Conservation (phyloP, 2,113 vertebrate genomes). For the Datnioides undecimradiatus region DNA sequence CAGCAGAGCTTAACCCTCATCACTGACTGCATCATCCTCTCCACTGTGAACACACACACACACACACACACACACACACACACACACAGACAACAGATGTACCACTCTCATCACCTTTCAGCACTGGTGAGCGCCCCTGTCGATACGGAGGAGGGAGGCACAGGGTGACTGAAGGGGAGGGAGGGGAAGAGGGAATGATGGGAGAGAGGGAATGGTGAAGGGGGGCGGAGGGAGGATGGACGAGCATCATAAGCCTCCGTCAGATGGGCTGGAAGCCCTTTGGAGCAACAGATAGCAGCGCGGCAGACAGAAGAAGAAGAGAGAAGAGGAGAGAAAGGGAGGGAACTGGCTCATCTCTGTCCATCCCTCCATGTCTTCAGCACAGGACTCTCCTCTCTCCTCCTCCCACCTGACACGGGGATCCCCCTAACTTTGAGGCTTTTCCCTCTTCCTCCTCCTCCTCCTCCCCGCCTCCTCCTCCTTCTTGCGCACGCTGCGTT, state of each 20-base stretch:
- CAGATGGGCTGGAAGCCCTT: slow-evolving; percentile 58
- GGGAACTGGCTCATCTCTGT: slow-evolving; percentile 5
- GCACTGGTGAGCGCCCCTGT: slow-evolving; percentile 49
- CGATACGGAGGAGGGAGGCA: slow-evolving; percentile 41
- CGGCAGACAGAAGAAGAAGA: slow-evolving; percentile 13
- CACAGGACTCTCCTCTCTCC: slow-evolving; percentile 14
- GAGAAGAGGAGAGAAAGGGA: slow-evolving; percentile 2
- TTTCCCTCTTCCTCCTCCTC: background rate
- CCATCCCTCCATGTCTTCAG: slow-evolving; percentile 28
- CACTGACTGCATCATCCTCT: slow-evolving; percentile 61
- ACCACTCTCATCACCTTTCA: slow-evolving; percentile 74
- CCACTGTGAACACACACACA: slow-evolving; percentile 28
- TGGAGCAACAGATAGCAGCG: slow-evolving; percentile 58
- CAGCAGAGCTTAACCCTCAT: slow-evolving; percentile 73
- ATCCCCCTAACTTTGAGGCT: slow-evolving; percentile 50
- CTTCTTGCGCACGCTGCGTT: slow-evolving; percentile 33
- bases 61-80: slow-evolving; percentile 29
- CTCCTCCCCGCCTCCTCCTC: background rate
- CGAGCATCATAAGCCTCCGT: slow-evolving; percentile 40
- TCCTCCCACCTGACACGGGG: slow-evolving; percentile 33
- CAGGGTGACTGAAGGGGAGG: slow-evolving; percentile 45
- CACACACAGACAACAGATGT: slow-evolving; percentile 61
- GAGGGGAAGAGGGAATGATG: slow-evolving; percentile 11
- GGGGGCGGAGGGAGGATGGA: slow-evolving; percentile 11
- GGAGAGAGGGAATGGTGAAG: background rate